Conservation (phyloP, 2,797 vertebrate species). For the Artibeus lituratus region DNA sequence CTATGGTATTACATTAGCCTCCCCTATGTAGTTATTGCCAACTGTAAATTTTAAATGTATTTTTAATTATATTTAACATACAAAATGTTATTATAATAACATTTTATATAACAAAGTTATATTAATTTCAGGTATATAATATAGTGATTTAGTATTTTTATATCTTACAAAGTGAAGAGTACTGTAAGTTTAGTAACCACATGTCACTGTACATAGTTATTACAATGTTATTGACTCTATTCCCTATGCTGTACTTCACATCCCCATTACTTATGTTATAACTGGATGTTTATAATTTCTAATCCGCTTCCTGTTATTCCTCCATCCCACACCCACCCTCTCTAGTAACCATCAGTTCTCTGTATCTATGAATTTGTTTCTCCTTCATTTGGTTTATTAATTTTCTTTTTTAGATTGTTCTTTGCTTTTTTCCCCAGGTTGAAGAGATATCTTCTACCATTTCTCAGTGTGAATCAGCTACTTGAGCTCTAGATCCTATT, state of each 20-base stretch:
- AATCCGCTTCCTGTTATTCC: neutral
- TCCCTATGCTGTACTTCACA: neutral
- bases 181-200: neutral
- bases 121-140: neutral
- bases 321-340: neutral
- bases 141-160: neutral
- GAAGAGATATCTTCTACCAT: no score
- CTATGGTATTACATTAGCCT: neutral
- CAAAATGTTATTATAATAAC: no score
- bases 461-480: no score
- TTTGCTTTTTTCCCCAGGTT: no score
- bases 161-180: neutral
- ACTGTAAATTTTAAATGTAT: neutral
- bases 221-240: no score
- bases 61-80: neutral
- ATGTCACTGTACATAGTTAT: neutral
- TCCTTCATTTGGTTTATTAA: no score
- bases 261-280: neutral
- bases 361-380: no score
- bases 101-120: no score
- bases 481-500: no score
- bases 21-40: neutral
- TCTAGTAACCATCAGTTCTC: no score
- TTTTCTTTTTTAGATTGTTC: no score
- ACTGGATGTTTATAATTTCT: neutral